These are phyloP conservation scores for Ascidia mentula DNA, from an alignment of 23 tunicate genomes.

Conservation along the genomic window DNA sequence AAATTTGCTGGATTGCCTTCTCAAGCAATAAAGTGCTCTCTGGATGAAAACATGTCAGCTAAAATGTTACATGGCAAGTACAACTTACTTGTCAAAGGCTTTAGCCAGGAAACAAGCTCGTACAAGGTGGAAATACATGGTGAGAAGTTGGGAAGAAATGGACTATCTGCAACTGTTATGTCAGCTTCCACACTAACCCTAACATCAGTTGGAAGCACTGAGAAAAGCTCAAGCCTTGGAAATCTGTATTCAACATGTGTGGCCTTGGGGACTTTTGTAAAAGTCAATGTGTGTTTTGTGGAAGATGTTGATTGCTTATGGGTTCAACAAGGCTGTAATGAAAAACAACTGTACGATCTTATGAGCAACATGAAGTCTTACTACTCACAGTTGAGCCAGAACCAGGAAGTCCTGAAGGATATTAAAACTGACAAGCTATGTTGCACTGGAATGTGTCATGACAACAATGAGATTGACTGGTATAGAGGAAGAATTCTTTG, in stretches of 20 bases:
- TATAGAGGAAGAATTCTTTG: slow-evolving; percentile 49
- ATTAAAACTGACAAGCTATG: slow-evolving; percentile 14
- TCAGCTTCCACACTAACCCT: background rate
- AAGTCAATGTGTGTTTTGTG: slow-evolving; percentile 46
- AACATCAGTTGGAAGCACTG: background rate
- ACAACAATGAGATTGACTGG: slow-evolving; percentile 21
- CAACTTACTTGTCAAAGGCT: background rate
- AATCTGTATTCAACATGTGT: slow-evolving; percentile 2
- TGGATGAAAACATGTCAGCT: background rate
- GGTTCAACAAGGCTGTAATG: slow-evolving; percentile 50
- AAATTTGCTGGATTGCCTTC: background rate
- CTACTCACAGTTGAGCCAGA: slow-evolving; percentile 20
- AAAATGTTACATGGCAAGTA: background rate
- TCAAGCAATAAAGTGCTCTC: slow-evolving; percentile 20
- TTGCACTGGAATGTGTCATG: slow-evolving; percentile 9
- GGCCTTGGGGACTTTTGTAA: slow-evolving; percentile 14
- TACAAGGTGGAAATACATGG: background rate
- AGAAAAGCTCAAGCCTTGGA: background rate
- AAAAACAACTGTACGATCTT: slow-evolving; percentile 26
- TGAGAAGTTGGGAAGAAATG: background rate
- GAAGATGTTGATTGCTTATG: slow-evolving; percentile 75
- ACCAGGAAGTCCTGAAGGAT: background rate
- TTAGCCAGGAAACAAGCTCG: background rate
- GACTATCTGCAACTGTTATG: background rate
- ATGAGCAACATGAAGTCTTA: slow-evolving; percentile 28